A percentile compares a stretch with the other conserved stretches of the same genome.
Conservation (phyloP, 1,140 invertebrate genomes). For the Drosophila miranda region DNA sequence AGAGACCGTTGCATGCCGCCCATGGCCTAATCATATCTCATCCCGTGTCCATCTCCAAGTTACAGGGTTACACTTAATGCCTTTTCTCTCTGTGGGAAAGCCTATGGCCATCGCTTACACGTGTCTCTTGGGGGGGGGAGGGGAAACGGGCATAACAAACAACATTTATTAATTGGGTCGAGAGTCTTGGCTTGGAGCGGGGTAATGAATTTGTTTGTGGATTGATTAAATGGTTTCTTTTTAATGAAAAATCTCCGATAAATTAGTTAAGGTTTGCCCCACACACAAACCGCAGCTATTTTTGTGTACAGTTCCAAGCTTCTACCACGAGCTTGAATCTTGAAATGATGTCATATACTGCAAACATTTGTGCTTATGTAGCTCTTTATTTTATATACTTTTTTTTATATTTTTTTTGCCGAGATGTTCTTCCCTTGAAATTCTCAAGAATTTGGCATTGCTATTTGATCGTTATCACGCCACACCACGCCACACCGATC, state of each 20-base stretch:
- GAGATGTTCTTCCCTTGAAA: conserved; percentile 34
- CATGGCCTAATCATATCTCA: conserved; percentile 28
- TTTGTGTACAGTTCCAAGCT: conserved; percentile 1
- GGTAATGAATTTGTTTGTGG: conserved; percentile 20
- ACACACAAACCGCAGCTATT: neutral
- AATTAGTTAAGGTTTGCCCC: neutral
- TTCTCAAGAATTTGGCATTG: conserved; percentile 47
- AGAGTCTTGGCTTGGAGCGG: conserved; percentile 28
- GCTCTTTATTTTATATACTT: conserved; percentile 11
- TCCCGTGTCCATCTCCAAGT: conserved; percentile 34
- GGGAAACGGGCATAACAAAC: conserved; percentile 26
- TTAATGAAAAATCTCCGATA: neutral
- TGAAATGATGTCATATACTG: conserved; percentile 42
- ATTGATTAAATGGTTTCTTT: conserved; percentile 4
- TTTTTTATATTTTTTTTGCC: conserved; percentile 14
- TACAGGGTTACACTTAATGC: conserved; percentile 58
- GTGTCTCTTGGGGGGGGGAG: conserved; percentile 35
- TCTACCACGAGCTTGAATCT: conserved; percentile 1
- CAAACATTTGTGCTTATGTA: conserved; percentile 27
- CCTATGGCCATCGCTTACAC: conserved; percentile 56
- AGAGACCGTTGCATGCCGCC: conserved; percentile 55
- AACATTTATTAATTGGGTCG: conserved; percentile 55
- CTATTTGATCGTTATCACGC: conserved; percentile 51
- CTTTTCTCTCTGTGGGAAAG: conserved; percentile 39
- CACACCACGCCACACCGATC: neutral